Evolutionary conservation across 2,113 vertebrate species (phyloP).

Genomic region (Sporophila hypoxantha): DNA sequence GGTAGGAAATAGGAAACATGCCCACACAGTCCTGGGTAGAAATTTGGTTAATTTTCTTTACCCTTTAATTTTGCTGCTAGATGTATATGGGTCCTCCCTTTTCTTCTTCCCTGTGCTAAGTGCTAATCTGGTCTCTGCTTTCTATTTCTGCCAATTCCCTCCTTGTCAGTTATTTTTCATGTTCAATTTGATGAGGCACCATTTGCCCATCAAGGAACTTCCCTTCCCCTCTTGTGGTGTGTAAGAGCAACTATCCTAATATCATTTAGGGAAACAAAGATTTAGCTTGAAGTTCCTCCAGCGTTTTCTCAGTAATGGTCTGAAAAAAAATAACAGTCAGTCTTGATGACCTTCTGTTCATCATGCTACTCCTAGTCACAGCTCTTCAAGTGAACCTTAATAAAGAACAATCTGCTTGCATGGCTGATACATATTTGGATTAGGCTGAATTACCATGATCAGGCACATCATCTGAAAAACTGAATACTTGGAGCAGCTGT

Average conservation of each 20-base stretch:
- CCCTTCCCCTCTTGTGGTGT: background rate
- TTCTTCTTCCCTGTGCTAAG: background rate
- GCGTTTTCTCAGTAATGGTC: background rate
- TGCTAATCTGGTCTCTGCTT: background rate
- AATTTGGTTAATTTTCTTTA: background rate
- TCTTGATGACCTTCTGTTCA: background rate
- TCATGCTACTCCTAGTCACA: background rate
- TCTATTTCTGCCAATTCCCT: background rate
- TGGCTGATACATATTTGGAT: background rate
- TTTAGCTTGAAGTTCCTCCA: background rate
- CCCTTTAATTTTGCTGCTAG: background rate
- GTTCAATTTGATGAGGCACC: background rate
- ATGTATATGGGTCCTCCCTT: background rate
- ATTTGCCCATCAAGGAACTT: background rate
- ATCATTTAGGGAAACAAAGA: background rate
- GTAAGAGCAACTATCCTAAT: background rate
- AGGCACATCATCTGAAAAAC: background rate
- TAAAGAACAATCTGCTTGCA: background rate
- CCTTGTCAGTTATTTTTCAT: background rate
- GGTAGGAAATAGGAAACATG: background rate
- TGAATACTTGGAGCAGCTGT: background rate
- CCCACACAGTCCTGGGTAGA: background rate
- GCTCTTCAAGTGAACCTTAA: background rate
- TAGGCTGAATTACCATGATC: background rate
- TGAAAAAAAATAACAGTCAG: background rate